Evolutionary conservation across 2,888 invertebrate species (phyloP).

Genomic region (Colostygia pectinataria): DNA sequence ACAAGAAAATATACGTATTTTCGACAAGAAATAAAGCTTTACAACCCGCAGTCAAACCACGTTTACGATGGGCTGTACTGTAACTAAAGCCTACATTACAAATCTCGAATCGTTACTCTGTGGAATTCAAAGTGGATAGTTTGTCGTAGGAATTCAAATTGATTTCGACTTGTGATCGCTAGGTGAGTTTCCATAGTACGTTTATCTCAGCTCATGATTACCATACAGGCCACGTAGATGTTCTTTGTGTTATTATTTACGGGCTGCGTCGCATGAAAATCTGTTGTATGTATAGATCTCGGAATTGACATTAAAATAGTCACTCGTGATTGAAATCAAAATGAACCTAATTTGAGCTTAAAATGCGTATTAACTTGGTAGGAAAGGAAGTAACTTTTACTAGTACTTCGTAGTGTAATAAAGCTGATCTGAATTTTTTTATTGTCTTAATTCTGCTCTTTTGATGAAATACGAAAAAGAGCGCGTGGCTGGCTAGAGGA

Average conservation of each 20-base stretch:
- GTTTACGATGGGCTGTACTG: conserved; percentile 44
- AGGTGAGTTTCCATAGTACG: conserved; percentile 50
- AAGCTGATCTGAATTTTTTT: no score
- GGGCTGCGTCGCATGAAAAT: conserved; percentile 45
- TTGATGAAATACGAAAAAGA: no score
- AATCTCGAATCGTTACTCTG: conserved; percentile 44
- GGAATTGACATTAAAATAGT: conserved; percentile 6
- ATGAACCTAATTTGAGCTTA: neutral
- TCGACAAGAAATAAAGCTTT: conserved; percentile 36
- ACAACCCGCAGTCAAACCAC: conserved; percentile 27
- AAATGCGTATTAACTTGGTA: no score
- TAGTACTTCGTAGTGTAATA: no score
- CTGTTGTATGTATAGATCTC: conserved; percentile 7
- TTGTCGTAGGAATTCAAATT: conserved; percentile 52
- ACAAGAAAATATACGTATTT: conserved; percentile 21
- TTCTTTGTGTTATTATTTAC: conserved; percentile 31
- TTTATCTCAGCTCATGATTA: conserved; percentile 50
- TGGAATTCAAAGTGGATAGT: conserved; percentile 44
- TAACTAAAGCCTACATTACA: conserved; percentile 44
- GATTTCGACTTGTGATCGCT: conserved; percentile 45
- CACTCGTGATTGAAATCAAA: conserved; percentile 3
- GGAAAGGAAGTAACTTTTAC: no score
- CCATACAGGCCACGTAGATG: conserved; percentile 46
- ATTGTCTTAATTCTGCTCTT: no score
- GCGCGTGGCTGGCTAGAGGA: no score